Evolutionary conservation across 1,140 invertebrate species (phyloP).

Genomic region (Leptinotarsa undecemlineata): DNA sequence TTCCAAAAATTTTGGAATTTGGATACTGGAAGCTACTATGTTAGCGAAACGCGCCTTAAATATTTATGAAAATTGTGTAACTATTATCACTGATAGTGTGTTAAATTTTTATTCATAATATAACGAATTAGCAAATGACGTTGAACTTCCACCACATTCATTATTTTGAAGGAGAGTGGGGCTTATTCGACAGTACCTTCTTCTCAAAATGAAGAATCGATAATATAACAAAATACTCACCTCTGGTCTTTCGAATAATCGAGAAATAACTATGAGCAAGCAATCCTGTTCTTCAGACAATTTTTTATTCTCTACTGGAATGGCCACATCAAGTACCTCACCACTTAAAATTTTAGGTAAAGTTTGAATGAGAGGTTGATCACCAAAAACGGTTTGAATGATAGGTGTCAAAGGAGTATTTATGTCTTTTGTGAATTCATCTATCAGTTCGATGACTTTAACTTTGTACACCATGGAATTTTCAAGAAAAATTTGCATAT

Average conservation of each 20-base stretch:
- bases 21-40: too few species aligned
- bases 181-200: too few species aligned
- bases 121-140: too few species aligned
- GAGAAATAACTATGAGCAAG: slow-evolving; percentile 61
- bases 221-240: slow-evolving; percentile 21
- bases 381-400: slow-evolving; percentile 62
- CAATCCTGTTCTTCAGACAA: slow-evolving; percentile 61
- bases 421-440: slow-evolving; percentile 58
- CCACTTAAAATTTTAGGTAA: slow-evolving; percentile 58
- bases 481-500: slow-evolving; percentile 77
- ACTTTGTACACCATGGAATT: slow-evolving; percentile 72
- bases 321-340: slow-evolving; percentile 59
- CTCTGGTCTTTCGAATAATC: slow-evolving; percentile 49
- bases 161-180: too few species aligned
- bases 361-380: slow-evolving; percentile 65
- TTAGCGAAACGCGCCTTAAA: too few species aligned
- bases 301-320: slow-evolving; percentile 67
- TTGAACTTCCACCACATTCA: too few species aligned
- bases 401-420: slow-evolving; percentile 60
- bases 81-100: too few species aligned
- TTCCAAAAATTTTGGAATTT: too few species aligned
- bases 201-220: slow-evolving; percentile 8
- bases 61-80: too few species aligned
- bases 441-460: slow-evolving; percentile 70
- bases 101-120: too few species aligned